Evolutionary conservation across 2,888 invertebrate species (phyloP).

Genomic region (Ferrisia virgata): DNA sequence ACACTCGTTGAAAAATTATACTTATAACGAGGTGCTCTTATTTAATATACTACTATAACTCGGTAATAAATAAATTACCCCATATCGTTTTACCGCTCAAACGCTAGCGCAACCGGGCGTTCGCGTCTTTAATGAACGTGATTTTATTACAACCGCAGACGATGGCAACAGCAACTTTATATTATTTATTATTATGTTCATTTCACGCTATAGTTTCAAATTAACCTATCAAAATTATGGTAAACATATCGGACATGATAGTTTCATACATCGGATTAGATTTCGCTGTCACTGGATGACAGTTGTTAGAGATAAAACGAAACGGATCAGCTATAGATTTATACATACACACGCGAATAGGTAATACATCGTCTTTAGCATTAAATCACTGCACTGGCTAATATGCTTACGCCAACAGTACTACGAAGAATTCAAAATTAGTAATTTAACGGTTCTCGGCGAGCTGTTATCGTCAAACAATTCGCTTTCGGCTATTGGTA

Average conservation of each 20-base stretch:
- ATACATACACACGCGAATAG: too few relatives aligned
- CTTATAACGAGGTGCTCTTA: neutral
- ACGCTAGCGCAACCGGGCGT: neutral
- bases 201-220: neutral
- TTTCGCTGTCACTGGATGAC: constrained; percentile 3
- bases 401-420: neutral
- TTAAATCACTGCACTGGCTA: neutral
- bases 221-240: constrained; percentile 12
- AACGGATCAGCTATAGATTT: too few relatives aligned
- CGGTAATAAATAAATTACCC: neutral
- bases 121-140: neutral
- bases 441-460: constrained; percentile 14
- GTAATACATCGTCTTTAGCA: neutral
- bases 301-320: neutral
- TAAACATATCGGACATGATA: neutral
- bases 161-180: neutral
- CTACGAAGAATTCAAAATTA: constrained; percentile 5
- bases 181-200: neutral
- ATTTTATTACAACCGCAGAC: neutral
- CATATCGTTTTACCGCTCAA: neutral
- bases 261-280: neutral
- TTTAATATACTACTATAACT: neutral
- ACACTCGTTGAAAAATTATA: neutral
- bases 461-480: constrained; percentile 3
- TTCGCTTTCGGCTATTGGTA: constrained; percentile 2